Conservation (phyloP, 1,140 invertebrate genomes). For the Drosophila ercepeae region DNA sequence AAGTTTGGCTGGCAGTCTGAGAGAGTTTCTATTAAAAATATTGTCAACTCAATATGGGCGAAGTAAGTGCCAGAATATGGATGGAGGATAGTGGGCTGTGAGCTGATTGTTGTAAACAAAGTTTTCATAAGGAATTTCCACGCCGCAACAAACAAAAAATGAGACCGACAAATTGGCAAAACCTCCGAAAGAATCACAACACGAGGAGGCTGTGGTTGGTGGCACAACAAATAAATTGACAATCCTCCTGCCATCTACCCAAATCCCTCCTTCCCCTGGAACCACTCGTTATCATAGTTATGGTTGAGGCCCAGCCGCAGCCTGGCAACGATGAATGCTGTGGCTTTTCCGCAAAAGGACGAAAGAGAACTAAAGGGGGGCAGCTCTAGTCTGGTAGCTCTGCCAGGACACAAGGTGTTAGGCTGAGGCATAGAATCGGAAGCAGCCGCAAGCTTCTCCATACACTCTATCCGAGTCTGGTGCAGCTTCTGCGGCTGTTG, state of each 20-base stretch:
- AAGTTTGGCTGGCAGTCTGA: constrained; percentile 61
- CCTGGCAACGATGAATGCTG: constrained; percentile 70
- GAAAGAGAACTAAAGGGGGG: background rate
- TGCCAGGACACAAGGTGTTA: constrained; percentile 50
- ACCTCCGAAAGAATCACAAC: constrained; percentile 61
- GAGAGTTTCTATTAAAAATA: constrained; percentile 75
- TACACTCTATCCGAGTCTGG: constrained; percentile 1
- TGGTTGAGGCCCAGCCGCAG: constrained; percentile 48
- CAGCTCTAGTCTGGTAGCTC: background rate
- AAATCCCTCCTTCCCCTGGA: constrained; percentile 2
- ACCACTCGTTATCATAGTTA: constrained; percentile 59
- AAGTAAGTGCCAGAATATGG: constrained; percentile 25
- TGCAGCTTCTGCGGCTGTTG: constrained; percentile 21
- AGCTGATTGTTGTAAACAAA: constrained; percentile 77
- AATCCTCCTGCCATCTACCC: constrained; percentile 25
- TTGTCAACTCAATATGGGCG: constrained; percentile 73
- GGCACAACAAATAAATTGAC: constrained; percentile 80
- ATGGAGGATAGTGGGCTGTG: background rate
- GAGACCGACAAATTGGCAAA: constrained; percentile 77
- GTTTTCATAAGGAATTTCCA: constrained; percentile 77
- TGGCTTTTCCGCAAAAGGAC: constrained; percentile 35
- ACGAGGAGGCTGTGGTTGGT: constrained; percentile 45
- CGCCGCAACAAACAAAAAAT: constrained; percentile 29
- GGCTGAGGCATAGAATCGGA: constrained; percentile 26
- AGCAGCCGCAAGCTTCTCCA: constrained; percentile 6